Percentiles rank a stretch among this genome's conserved stretches.
Conservation (phyloP, 2,888 invertebrate species). For the Merodon equestris region DNA sequence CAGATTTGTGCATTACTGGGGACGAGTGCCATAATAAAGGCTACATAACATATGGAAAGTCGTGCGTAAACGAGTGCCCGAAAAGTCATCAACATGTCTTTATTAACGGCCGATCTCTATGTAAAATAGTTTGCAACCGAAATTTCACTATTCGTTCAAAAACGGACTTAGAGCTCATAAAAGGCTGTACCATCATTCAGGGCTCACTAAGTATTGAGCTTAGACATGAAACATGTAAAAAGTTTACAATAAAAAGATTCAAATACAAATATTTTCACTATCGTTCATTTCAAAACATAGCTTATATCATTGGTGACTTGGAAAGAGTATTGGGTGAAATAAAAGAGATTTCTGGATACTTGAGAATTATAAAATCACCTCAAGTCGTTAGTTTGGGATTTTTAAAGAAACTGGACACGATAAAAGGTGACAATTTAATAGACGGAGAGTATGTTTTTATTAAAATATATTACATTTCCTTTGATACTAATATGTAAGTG, state of each 20-base stretch:
- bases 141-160: conserved; percentile 70
- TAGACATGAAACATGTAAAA: conserved; percentile 71
- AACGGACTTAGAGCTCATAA: conserved; percentile 76
- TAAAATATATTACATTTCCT: too few species aligned
- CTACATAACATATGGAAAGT: conserved; percentile 69
- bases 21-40: conserved; percentile 70
- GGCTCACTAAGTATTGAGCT: conserved; percentile 83
- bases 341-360: conserved; percentile 83
- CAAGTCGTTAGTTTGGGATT: conserved; percentile 84
- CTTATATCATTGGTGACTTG: conserved; percentile 78
- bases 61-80: conserved; percentile 86
- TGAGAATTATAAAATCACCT: conserved; percentile 83
- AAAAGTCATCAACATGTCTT: conserved; percentile 73
- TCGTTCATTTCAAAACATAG: conserved; percentile 61
- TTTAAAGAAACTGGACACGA: conserved; percentile 82
- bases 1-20: conserved; percentile 70
- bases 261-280: background rate
- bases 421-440: conserved; percentile 80
- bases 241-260: background rate
- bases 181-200: conserved; percentile 84
- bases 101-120: conserved; percentile 49
- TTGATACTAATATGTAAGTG: background rate
- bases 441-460: conserved; percentile 72
- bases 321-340: conserved; percentile 82
- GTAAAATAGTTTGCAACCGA: conserved; percentile 72